Evolutionary conservation across 1,140 invertebrate species (phyloP), one percentile per base, ranked within the genome.

Genomic region (Phenacoccus solenopsis): DNA sequence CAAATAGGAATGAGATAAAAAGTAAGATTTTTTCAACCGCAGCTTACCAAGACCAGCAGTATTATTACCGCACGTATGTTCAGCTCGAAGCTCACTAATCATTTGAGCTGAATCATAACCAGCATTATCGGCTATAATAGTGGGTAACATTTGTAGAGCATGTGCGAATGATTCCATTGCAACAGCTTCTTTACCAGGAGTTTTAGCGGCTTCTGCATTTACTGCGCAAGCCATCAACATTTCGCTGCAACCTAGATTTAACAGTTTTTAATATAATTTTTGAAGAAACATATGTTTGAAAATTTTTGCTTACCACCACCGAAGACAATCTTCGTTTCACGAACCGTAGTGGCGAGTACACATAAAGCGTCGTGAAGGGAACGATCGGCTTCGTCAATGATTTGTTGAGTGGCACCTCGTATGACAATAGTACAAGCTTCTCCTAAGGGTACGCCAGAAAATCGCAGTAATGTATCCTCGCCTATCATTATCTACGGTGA

Each of bases 341-440:
- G 91, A 0, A 99, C 94, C 22, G 97, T 98, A 61, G 96, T 92
- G 0, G 93, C 86, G 22, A 99, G 82, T 0, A 99, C 98, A 80
- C 98, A 99, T 0, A 99, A 83, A 1, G 97, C 98, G 79, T 99
- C 98, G 77, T 99, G 98, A 4, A 99, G 79, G 0, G 97, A 98
- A 57, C 98, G 85, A 75, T 99, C 96, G 1, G 98, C 97, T 81
- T 99, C 98, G 76, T 98, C 97, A 12, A 99, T 85, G 76, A 99
- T 98, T 81, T 99, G 98, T 78, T 98, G 90, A 2, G 98, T 99
- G n/a, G 98, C 96, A 69, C 97, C 98, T 71, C 98, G 87, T 69
- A 99, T 89, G 0, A 99, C 89, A 73, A 99, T 87, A 0, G 95
- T 96, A 79, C 98, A 99, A 7, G 98, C 98, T 79, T 98, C 93